Base-by-base conservation (phyloP, 2,113 vertebrate species). In the Numenius arquata region DNA sequence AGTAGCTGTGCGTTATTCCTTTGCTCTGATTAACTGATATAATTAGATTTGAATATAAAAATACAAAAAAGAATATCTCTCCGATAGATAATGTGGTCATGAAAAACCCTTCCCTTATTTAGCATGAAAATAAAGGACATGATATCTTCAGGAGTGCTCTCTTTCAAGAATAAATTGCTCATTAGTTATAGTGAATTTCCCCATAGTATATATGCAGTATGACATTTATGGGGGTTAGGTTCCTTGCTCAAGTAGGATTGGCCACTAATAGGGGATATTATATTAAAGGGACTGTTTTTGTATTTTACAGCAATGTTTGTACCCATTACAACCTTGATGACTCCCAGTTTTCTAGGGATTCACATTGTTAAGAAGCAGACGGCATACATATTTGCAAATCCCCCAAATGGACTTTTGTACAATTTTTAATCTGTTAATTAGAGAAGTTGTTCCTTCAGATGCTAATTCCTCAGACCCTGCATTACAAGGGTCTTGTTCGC, bases 361-460 rank as follows among this genome's bases (percentile, higher is more conserved):
- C 62, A 63, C 43, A 15, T n/a, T 70, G 32, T 59, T 82, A 84
- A 82, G 79, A 87, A 89, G 45, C 36, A 85, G 74, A 47, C 34
- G 36, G 50, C 53, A 47, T 45, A 63, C 8, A 9, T 75, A 62
- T 25, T 84, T 88, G 73, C 48, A 75, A 89, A 93, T 72, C 73
- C 36, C 38, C 22, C 36, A 85, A 89, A 89, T 29, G 53, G 36
- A 47, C 40, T 68, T 87, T 22, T 0, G 4, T 52, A 91, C 16
- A 43, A 43, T 79, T 90, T 90, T 90, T 23, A 81, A 52, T 50
- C 43, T 94, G 11, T 86, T 90, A 89, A 87, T 96, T 96, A 76
- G 38, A 56, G 38, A 81, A 88, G 30, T 61, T 86, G 27, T 81
- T 94, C 76, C 75, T 94, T 90, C 76, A 75, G 52, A 48, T 79